Conservation (phyloP, 2,113 vertebrate species). For the Corythoichthys haematopterus region DNA sequence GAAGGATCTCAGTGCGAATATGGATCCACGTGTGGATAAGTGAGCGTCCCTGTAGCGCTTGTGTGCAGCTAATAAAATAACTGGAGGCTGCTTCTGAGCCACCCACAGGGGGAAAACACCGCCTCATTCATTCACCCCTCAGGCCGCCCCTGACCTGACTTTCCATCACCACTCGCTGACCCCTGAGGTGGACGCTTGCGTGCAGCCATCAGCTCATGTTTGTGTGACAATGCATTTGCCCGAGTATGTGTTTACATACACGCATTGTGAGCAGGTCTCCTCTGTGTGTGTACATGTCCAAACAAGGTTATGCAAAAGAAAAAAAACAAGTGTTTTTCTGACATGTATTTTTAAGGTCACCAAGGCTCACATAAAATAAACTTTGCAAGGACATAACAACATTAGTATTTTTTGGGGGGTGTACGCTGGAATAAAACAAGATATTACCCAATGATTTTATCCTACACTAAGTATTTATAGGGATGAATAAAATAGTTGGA, state of each 20-base stretch:
- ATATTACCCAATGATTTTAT: no score
- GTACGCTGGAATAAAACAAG: no score
- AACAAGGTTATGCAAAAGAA: not conserved
- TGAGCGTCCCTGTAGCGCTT: constrained; percentile 34
- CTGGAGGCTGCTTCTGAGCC: constrained; percentile 34
- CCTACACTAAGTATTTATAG: no score
- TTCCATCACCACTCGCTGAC: constrained; percentile 44
- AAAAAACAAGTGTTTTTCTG: not conserved
- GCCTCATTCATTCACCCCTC: constrained; percentile 33
- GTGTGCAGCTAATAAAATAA: constrained; percentile 55
- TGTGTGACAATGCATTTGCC: not conserved
- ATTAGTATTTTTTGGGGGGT: no score
- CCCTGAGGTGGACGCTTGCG: constrained; percentile 23
- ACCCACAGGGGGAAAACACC: constrained; percentile 29
- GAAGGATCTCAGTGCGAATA: constrained; percentile 5
- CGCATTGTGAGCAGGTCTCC: not conserved
- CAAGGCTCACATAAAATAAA: no score
- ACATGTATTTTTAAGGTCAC: not conserved
- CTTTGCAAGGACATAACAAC: no score
- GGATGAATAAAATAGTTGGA: no score
- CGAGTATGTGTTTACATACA: not conserved
- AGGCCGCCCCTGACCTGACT: constrained; percentile 19
- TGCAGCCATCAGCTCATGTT: constrained; percentile 4
- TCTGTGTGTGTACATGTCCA: not conserved
- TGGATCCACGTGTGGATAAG: constrained; percentile 21